Conservation (phyloP, 1,140 invertebrate genomes). For the Heliothis subflexa region DNA sequence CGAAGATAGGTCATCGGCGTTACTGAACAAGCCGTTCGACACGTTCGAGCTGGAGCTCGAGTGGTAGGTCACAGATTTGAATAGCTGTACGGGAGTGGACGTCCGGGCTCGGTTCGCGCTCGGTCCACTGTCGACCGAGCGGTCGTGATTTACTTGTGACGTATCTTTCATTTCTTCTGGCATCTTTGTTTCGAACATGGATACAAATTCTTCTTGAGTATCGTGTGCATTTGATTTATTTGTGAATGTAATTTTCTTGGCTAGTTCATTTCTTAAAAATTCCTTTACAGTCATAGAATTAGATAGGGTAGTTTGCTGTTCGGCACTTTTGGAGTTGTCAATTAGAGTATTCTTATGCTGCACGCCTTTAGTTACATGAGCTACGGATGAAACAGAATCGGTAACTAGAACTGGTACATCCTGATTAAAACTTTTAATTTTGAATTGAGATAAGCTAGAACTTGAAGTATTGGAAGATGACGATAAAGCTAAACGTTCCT, state of each 20-base stretch:
- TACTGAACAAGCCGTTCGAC: constrained; percentile 83
- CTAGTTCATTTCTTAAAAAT: constrained; percentile 77
- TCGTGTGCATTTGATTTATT: constrained; percentile 69
- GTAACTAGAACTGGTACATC: constrained; percentile 65
- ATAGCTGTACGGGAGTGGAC: constrained; percentile 85
- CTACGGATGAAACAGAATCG: constrained; percentile 63
- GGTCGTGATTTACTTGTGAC: constrained; percentile 51
- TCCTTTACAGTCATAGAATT: constrained; percentile 82
- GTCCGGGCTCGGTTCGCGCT: constrained; percentile 79
- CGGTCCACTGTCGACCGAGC: constrained; percentile 56
- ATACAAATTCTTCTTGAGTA: constrained; percentile 74
- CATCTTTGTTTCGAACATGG: constrained; percentile 78
- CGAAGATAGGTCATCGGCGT: constrained; percentile 85
- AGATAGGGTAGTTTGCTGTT: constrained; percentile 73
- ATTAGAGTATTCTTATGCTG: constrained; percentile 45
- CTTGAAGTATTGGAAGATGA: constrained; percentile 88
- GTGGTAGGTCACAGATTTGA: constrained; percentile 80
- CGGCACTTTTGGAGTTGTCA: constrained; percentile 65
- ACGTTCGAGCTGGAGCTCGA: constrained; percentile 79
- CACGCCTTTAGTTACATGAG: constrained; percentile 58
- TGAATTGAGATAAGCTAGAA: constrained; percentile 74
- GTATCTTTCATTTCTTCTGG: constrained; percentile 73
- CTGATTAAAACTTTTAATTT: constrained; percentile 70
- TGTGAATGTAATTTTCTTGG: constrained; percentile 80
- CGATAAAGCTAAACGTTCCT: constrained; percentile 88